phyloP scores from a whole-genome alignment of 2,113 vertebrate species.

The Mesitornis unicolor region DNA sequence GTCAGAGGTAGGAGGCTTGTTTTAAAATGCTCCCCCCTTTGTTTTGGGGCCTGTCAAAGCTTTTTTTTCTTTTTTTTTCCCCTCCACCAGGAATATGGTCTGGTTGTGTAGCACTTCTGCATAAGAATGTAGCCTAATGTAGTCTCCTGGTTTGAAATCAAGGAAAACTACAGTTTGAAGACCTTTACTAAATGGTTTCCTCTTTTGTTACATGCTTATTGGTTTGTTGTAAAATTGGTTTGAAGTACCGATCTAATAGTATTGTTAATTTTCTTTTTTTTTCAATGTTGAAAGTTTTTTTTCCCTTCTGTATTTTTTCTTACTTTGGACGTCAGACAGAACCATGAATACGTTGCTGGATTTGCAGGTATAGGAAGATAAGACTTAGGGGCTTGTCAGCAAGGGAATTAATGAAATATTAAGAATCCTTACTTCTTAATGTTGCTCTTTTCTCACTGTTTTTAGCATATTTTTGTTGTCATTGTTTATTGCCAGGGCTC shows the following conservation, averaged over 20 bases:
- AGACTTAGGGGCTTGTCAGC: neutral
- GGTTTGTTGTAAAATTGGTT: neutral
- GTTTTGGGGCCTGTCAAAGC: neutral
- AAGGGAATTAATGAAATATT: neutral
- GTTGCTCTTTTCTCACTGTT: neutral
- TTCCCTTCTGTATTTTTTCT: neutral
- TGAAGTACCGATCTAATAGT: neutral
- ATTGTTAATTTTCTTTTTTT: neutral
- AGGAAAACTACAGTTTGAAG: neutral
- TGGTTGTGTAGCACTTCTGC: neutral
- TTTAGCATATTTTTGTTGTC: neutral
- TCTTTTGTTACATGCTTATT: neutral
- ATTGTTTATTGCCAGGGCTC: slow-evolving; percentile 73
- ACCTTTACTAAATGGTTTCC: neutral
- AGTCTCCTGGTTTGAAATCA: neutral
- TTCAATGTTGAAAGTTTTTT: neutral
- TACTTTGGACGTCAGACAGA: neutral
- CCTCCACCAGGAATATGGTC: neutral
- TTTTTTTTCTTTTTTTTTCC: neutral
- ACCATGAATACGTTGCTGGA: neutral
- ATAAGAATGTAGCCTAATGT: neutral
- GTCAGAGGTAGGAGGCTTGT: neutral
- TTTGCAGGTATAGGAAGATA: neutral
- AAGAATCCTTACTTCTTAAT: neutral
- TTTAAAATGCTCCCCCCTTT: neutral